These are phyloP conservation scores for Manis javanica DNA, from an alignment of 2,797 vertebrate genomes.

Conservation along the genomic window DNA sequence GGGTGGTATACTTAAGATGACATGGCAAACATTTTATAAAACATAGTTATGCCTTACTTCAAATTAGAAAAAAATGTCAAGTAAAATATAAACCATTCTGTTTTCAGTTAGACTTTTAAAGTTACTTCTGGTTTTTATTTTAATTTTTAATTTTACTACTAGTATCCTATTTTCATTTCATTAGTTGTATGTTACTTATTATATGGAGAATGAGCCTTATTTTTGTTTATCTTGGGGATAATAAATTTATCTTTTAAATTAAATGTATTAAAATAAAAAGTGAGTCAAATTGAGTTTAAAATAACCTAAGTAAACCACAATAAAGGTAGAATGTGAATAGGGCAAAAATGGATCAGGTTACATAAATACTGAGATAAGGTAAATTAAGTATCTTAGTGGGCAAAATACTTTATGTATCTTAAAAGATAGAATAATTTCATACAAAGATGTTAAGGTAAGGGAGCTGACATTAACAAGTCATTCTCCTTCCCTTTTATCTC, in stretches of 20 bases:
- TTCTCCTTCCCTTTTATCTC: not conserved
- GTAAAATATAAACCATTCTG: not conserved
- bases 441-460: not conserved
- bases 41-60: not conserved
- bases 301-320: not conserved
- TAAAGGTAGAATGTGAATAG: not conserved
- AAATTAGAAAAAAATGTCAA: not conserved
- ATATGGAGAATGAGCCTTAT: not conserved
- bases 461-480: not conserved
- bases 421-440: not conserved
- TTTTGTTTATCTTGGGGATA: not conserved
- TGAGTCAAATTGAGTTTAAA: not conserved
- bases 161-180: not conserved
- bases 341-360: not conserved
- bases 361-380: not conserved
- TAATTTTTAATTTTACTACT: not conserved
- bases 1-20: not conserved
- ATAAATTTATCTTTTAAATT: not conserved
- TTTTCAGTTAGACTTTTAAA: not conserved
- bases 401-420: not conserved
- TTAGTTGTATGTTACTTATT: not conserved
- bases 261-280: slow-evolving; percentile 8
- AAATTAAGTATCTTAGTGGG: not conserved
- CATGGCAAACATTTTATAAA: not conserved
- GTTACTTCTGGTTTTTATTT: not conserved